Evolutionary conservation across 1,140 invertebrate genomes (phyloP).

Genomic region (Acromyrmex echinatior): DNA sequence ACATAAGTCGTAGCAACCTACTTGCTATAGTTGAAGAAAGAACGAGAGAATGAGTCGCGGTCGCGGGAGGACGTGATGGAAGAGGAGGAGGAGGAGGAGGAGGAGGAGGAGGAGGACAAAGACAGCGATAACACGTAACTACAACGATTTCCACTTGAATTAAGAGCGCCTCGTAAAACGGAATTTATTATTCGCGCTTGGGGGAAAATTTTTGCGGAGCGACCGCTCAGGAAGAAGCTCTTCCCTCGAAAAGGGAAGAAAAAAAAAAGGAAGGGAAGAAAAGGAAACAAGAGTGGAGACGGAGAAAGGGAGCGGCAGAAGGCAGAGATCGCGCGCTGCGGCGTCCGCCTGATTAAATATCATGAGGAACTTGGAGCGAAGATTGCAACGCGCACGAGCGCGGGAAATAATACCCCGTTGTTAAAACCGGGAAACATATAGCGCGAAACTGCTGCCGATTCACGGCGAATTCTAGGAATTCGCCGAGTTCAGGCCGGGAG

Average conservation of each 20-base stretch:
- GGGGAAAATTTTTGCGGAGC: constrained; percentile 63
- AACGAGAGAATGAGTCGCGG: constrained; percentile 52
- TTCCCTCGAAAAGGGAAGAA: constrained; percentile 26
- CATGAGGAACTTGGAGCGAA: constrained; percentile 58
- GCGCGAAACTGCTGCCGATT: constrained; percentile 53
- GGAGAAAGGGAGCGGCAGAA: constrained; percentile 18
- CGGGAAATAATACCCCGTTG: constrained; percentile 64
- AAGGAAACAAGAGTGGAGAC: constrained; percentile 7
- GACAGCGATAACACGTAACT: constrained; percentile 64
- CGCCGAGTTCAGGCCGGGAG: constrained; percentile 12
- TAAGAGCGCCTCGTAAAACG: constrained; percentile 64
- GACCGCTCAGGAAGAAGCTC: constrained; percentile 52
- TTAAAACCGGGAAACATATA: constrained; percentile 53
- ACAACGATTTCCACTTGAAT: constrained; percentile 65
- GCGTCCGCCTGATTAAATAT: constrained; percentile 60
- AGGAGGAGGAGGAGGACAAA: constrained; percentile 42
- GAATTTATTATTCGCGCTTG: constrained; percentile 64
- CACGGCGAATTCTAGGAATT: constrained; percentile 30
- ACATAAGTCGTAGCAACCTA: constrained; percentile 74
- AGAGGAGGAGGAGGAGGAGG: not conserved
- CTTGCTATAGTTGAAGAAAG: constrained; percentile 67
- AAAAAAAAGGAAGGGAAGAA: not conserved
- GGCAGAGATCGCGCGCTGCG: constrained; percentile 47
- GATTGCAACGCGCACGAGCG: constrained; percentile 54
- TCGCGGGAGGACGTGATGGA: constrained; percentile 11